These are phyloP conservation scores for Cyprinodon tularosa DNA, from an alignment of 2,113 vertebrate species.

Conservation along the genomic window DNA sequence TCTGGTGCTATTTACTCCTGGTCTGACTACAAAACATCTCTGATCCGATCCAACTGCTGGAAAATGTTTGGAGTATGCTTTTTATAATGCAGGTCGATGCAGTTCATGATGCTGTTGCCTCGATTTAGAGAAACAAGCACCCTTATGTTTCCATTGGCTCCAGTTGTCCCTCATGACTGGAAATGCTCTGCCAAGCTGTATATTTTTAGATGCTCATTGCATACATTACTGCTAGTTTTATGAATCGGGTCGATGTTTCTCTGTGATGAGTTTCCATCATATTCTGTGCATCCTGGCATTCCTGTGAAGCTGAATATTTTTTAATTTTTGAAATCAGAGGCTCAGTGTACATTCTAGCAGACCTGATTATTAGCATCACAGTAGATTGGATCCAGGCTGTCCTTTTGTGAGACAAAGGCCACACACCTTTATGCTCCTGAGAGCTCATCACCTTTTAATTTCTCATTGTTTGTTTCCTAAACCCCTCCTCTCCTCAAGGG, in stretches of 20 bases:
- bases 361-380: constrained; percentile 47
- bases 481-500: constrained; percentile 12
- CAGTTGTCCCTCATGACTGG: background rate
- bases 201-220: background rate
- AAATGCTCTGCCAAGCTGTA: background rate
- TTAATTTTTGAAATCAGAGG: background rate
- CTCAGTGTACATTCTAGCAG: background rate
- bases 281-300: background rate
- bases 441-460: constrained; percentile 31
- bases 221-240: background rate
- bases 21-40: too few species aligned
- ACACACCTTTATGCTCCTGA: constrained; percentile 44
- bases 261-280: background rate
- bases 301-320: background rate
- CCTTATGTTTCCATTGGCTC: background rate
- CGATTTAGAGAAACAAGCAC: background rate
- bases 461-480: constrained; percentile 11
- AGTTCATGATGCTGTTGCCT: background rate
- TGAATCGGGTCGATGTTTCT: background rate
- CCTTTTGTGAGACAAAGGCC: constrained; percentile 31
- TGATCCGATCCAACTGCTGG: too few species aligned
- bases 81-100: too few species aligned
- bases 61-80: too few species aligned
- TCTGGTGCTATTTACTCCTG: too few species aligned
- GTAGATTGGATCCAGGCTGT: constrained; percentile 14